Conservation (phyloP, 2,113 vertebrate species). For the Nicator chloris region DNA sequence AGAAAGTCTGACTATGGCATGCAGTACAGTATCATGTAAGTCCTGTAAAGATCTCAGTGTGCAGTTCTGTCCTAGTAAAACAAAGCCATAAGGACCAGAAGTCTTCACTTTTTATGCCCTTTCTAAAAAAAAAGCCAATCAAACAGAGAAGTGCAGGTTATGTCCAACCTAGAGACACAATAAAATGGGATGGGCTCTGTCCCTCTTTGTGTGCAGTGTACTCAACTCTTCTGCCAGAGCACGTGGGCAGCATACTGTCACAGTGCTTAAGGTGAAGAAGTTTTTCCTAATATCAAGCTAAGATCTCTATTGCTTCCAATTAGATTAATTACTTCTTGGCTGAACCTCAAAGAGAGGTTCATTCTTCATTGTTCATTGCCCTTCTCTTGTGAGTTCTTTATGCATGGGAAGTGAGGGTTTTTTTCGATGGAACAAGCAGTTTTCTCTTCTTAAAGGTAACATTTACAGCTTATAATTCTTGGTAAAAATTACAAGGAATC, state of each 20-base stretch:
- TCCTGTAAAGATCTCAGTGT: not conserved
- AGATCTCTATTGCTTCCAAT: not conserved
- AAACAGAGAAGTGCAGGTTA: not conserved
- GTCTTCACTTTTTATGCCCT: not conserved
- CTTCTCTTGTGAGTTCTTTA: not conserved
- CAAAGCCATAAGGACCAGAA: not conserved
- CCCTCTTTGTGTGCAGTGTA: not conserved
- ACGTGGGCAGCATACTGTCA: not conserved
- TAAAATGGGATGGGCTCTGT: not conserved
- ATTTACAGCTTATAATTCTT: not conserved
- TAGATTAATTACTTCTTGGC: not conserved
- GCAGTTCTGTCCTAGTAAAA: not conserved
- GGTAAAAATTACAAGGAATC: not conserved
- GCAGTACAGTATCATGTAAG: not conserved
- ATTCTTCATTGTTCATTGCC: not conserved
- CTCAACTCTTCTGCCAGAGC: not conserved
- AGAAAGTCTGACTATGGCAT: too few relatives aligned
- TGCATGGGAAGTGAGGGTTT: not conserved
- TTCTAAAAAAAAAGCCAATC: not conserved
- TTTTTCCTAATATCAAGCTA: not conserved
- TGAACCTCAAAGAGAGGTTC: not conserved
- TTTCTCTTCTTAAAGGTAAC: not conserved
- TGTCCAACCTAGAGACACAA: not conserved
- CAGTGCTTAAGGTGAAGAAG: not conserved
- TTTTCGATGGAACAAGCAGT: not conserved